Conservation (phyloP, 2,888 invertebrate species). For the Campopleginae sp. region DNA sequence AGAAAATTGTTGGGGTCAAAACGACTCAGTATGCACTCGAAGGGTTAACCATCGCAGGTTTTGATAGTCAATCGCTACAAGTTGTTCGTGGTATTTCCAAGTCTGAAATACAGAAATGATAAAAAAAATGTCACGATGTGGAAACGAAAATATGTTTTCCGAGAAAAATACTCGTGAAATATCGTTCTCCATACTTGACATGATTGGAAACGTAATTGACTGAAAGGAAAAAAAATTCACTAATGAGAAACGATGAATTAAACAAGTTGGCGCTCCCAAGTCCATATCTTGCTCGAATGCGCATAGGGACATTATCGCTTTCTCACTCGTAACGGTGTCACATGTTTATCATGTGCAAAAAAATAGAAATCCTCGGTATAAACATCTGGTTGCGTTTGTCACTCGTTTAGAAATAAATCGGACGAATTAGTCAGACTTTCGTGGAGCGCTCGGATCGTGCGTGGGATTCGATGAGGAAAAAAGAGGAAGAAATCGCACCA, state of each 20-base stretch:
- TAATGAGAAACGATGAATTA: background rate
- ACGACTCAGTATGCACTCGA: background rate
- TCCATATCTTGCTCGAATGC: background rate
- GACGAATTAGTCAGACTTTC: slow-evolving; percentile 68
- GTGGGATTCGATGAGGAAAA: slow-evolving; percentile 63
- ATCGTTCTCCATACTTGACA: background rate
- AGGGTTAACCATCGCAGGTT: background rate
- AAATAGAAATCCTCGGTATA: slow-evolving; percentile 17
- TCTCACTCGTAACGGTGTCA: slow-evolving; percentile 5
- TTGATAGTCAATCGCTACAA: too few relatives aligned
- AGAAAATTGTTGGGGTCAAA: background rate
- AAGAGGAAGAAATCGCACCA: slow-evolving; percentile 6
- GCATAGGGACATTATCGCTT: slow-evolving; percentile 3
- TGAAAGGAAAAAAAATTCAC: background rate
- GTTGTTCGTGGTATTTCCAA: too few relatives aligned
- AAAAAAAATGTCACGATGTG: too few relatives aligned
- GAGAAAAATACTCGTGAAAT: background rate
- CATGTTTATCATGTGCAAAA: slow-evolving; percentile 20
- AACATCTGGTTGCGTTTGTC: slow-evolving; percentile 61
- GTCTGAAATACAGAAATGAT: too few relatives aligned
- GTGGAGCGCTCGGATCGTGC: slow-evolving; percentile 65
- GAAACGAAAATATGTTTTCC: too few relatives aligned
- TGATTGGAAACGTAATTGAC: background rate
- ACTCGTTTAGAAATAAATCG: slow-evolving; percentile 71
- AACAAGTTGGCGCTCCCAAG: background rate